phyloP scores from a whole-genome alignment of 2,797 vertebrate genomes.

The Fratercula arctica region DNA sequence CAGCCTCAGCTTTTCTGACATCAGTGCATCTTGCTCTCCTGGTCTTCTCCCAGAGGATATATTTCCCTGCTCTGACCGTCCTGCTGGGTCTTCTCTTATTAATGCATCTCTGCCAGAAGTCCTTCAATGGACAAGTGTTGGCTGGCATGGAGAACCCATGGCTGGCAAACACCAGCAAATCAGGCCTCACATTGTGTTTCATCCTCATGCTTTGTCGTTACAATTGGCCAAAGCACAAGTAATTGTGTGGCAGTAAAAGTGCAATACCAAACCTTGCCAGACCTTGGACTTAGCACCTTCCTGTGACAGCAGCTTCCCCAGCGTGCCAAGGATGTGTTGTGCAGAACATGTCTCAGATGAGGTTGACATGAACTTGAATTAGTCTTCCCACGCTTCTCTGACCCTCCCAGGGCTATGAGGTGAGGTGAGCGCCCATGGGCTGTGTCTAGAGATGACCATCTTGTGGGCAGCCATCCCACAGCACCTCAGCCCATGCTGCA shows the following conservation, averaged over 20 bases:
- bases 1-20: neutral
- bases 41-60: neutral
- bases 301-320: neutral
- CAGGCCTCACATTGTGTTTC: neutral
- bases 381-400: neutral
- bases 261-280: neutral
- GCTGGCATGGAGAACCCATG: neutral
- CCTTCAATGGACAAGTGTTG: neutral
- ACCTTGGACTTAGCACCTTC: neutral
- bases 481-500: neutral
- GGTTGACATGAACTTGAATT: neutral
- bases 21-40: neutral
- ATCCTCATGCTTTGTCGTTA: neutral
- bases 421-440: neutral
- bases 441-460: neutral
- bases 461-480: rapidly evolving
- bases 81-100: neutral
- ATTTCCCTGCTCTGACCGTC: neutral
- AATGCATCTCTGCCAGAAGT: neutral
- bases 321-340: rapidly evolving
- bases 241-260: neutral
- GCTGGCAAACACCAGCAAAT: neutral
- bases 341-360: neutral
- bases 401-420: neutral
- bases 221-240: neutral